Base-by-base conservation (phyloP, 2,797 vertebrate genomes). In the Helicolenus hilgendorfi region DNA sequence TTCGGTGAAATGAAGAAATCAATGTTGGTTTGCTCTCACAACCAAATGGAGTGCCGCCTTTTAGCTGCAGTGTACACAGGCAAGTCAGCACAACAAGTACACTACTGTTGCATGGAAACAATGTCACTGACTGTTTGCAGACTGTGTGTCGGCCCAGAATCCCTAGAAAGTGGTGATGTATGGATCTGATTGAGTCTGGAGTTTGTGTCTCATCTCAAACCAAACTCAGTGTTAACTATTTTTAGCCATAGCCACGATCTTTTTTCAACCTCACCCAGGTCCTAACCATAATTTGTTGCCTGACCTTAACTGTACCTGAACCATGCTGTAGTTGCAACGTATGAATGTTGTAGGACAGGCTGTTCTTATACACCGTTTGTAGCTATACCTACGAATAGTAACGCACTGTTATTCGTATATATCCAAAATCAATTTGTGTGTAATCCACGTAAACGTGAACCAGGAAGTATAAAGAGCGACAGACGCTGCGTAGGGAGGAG, bases 301-400 rank as follows among this genome's bases (percentile, higher is more conserved):
- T 20, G 41, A 49, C 41, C 41, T 49, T 20, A 20, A 49, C 41
- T 49, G 6, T 49, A 49, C 41, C 2, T 49, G 18, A 49, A 49
- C 15, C 7, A 49, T 20, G 15, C 15, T 49, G 0, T 49, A 49
- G 41, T 20, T 49, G 41, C 15, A 0, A 41, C 14, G 38, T 0
- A 41, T 41, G 38, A 41, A 41, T 41, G 38, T 41, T 15, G 38
- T 41, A 41, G 14, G 38, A 41, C 38, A 41, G 6, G 38, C 38
- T 41, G 14, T 41, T 41, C 14, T 41, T 15, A 41, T 18, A 41
- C 38, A 41, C 5, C 38, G 38, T 41, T 41, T 0, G 38, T 41
- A 41, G 38, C 38, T 41, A 41, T 41, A 15, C 38, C 14, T 41
- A 41, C 14, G 0, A 41, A 41, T 15, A 41, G 38, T 41, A 18